Percentiles rank a stretch among this genome's conserved stretches.
phyloP scores from a whole-genome alignment of 92 coral and sea anemone species.

The Zoanthus sansibaricus region DNA sequence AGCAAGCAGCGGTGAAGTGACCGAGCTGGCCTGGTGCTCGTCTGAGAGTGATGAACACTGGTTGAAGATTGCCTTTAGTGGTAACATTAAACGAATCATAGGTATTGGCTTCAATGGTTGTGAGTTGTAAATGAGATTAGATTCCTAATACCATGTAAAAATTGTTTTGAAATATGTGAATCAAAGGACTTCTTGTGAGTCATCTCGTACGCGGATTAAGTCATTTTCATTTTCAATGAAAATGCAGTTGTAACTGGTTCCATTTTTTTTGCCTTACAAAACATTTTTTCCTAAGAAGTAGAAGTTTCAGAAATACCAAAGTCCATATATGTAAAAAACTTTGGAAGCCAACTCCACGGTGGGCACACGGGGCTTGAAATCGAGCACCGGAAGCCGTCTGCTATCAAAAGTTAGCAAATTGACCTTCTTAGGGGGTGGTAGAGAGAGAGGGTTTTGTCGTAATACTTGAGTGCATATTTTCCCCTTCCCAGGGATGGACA shows the following conservation, averaged over 20 bases:
- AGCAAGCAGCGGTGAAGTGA: constrained; percentile 39
- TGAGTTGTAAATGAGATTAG: too few species aligned
- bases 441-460: constrained; percentile 12
- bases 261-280: too few species aligned
- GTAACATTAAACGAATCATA: constrained; percentile 27
- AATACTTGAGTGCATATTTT: constrained; percentile 10
- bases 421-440: constrained; percentile 13
- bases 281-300: too few species aligned
- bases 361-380: constrained; percentile 18
- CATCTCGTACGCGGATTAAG: too few species aligned
- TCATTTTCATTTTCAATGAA: too few species aligned
- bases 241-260: too few species aligned
- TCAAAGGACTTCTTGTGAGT: too few species aligned
- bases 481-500: constrained; percentile 17
- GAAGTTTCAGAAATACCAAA: too few species aligned
- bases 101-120: neutral
- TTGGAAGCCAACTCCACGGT: neutral
- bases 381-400: constrained; percentile 23
- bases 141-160: too few species aligned
- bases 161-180: too few species aligned
- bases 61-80: constrained; percentile 25
- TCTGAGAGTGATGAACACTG: constrained; percentile 20
- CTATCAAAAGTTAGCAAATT: constrained; percentile 10
- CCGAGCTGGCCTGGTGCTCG: constrained; percentile 34
- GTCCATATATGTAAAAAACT: too few species aligned